These are phyloP conservation scores for Temnothorax curvispinosus DNA, from an alignment of 1,140 invertebrate genomes.

Conservation along the genomic window DNA sequence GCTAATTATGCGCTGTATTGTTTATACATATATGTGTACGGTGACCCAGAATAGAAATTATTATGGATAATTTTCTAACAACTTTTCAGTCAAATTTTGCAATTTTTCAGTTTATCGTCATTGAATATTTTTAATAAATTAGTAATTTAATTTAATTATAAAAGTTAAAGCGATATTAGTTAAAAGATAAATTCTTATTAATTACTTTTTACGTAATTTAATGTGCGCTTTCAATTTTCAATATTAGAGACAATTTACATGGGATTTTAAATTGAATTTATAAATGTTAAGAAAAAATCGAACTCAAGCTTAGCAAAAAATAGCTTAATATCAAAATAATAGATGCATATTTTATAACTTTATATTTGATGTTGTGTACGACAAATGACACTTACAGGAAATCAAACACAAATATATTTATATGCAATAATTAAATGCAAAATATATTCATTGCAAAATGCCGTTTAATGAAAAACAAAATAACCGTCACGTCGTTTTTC, in stretches of 20 bases:
- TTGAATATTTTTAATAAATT: constrained; percentile 9
- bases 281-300: neutral
- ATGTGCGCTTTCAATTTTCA: neutral
- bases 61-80: neutral
- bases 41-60: neutral
- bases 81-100: neutral
- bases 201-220: neutral
- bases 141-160: neutral
- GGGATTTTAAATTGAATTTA: neutral
- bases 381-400: neutral
- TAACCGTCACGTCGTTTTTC: neutral
- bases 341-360: neutral
- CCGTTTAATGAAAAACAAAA: constrained; percentile 15
- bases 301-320: neutral
- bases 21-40: constrained; percentile 13
- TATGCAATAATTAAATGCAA: neutral
- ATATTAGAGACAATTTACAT: neutral
- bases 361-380: neutral
- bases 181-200: neutral
- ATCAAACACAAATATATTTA: neutral
- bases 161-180: neutral
- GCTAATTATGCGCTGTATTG: constrained; percentile 6
- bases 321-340: neutral
- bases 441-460: neutral
- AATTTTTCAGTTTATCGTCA: neutral